Evolutionary conservation across 2,888 invertebrate genomes (phyloP), one percentile per base, ranked within the genome.

Genomic region (Blastobasis lacticolella): DNA sequence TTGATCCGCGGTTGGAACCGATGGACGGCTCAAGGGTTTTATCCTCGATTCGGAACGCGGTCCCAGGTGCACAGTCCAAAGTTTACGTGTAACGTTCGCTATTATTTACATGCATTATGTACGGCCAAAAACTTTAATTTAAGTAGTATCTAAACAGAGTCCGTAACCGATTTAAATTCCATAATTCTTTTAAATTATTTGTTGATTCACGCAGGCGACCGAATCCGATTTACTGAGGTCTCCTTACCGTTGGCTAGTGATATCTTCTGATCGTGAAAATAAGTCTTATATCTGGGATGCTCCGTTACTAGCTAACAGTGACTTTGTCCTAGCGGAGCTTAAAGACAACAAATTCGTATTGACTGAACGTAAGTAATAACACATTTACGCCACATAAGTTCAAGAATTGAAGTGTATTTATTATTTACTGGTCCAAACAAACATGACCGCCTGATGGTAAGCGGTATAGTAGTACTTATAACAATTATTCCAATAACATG

Each of bases 181-280:
- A 23, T 23, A 23, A 23, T 23, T 23, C 3, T 23, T 23, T 23
- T 23, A n/a, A n/a, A n/a, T n/a, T n/a, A n/a, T n/a, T n/a, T n/a
- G n/a, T n/a, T n/a, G n/a, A n/a, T n/a, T 23, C 23, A 23, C n/a
- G 10, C 55, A 80, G 82, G 73, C 69, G 4, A 64, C 66, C 10
- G 49, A 59, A 7, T 57, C 49, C 7, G 58, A 63, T 10, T 58
- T 75, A 0, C 72, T 82, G 7, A 57, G 67, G 4, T 64, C 64
- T 1, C 83, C 84, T 5, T 78, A 69, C 51, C 78, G 83, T 6
- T 85, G 85, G 85, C 57, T 85, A 5, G 61, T 73, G 0, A 49
- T 80, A 0, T 56, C 63, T 3, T 57, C 60, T 4, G 54, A 50
- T 5, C 50, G 62, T 8, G 49, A 48, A 10, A 54, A 48, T 46